These are phyloP conservation scores for Cylas formicarius DNA, from an alignment of 1,140 invertebrate species.

Conservation along the genomic window DNA sequence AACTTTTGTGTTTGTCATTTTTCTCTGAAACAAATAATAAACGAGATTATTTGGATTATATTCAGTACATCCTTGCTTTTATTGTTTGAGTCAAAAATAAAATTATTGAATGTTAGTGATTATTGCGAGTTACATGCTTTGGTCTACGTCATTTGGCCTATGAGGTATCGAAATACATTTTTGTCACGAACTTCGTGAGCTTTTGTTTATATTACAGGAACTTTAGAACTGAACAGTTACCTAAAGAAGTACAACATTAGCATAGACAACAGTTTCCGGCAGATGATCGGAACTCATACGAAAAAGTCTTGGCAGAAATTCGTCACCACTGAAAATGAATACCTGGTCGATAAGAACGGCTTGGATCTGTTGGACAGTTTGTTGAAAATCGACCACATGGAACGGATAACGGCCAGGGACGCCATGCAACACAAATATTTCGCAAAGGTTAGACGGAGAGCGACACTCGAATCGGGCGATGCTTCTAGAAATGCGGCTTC, in stretches of 20 bases:
- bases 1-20: too few species aligned
- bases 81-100: too few species aligned
- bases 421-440: slow-evolving; percentile 99
- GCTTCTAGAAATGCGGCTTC: too few species aligned
- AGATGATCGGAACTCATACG: slow-evolving; percentile 95
- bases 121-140: too few species aligned
- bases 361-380: slow-evolving; percentile 97
- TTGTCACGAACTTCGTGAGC: too few species aligned
- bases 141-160: too few species aligned
- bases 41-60: too few species aligned
- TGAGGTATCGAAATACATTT: too few species aligned
- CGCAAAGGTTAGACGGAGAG: slow-evolving; percentile 15
- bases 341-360: slow-evolving; percentile 94
- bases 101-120: too few species aligned
- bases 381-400: slow-evolving; percentile 96
- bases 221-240: slow-evolving; percentile 96
- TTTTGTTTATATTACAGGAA: slow-evolving; percentile 41
- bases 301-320: slow-evolving; percentile 98
- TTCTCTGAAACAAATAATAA: too few species aligned
- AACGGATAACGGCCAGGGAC: slow-evolving; percentile 94
- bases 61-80: too few species aligned
- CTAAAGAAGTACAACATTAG: slow-evolving; percentile 99
- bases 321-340: slow-evolving; percentile 97
- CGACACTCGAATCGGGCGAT: too few species aligned
- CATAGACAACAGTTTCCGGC: slow-evolving; percentile 92